Conservation (phyloP, 2,113 vertebrate genomes). For the human region GRCh38 chr3:156862001-156862500, state of each 20-base stretch:
- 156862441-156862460: neutral
- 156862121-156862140: conserved; percentile 44
- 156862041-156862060: conserved; percentile 28
- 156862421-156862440: neutral
- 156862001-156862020: conserved; percentile 55
- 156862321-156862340: conserved; percentile 25
- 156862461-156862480: neutral
- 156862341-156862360: neutral
- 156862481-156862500: conserved; percentile 20
- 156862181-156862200: conserved; percentile 44
- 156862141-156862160: conserved; percentile 49
- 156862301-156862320: conserved; percentile 28
- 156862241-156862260: conserved; percentile 17
- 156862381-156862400: conserved; percentile 25
- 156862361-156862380: neutral
- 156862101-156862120: conserved; percentile 55
- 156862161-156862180: conserved; percentile 59
- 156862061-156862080: conserved; percentile 54
- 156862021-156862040: conserved; percentile 19
- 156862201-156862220: conserved; percentile 43
- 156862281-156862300: neutral
- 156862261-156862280: conserved; percentile 37
- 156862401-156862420: neutral
- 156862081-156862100: neutral
- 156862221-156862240: neutral